A percentile compares a stretch with the other conserved stretches of the same genome.
Conservation (phyloP, 2,888 invertebrate species). For the Buathra laborator region DNA sequence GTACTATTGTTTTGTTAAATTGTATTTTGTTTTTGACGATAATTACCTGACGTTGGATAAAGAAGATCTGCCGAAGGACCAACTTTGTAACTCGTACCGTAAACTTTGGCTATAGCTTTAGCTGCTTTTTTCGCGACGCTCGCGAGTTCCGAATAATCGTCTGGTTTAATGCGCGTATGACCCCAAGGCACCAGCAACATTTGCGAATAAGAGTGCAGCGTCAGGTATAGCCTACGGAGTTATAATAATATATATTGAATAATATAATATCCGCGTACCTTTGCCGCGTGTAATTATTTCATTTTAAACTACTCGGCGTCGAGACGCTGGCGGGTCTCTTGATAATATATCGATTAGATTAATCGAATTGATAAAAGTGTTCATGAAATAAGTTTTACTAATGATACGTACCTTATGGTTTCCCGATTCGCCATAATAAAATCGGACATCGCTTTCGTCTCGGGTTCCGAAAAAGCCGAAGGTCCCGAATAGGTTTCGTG, state of each 20-base stretch:
- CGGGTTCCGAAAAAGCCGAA: conserved; percentile 92
- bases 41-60: conserved; percentile 83
- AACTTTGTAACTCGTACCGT: conserved; percentile 89
- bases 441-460: conserved; percentile 89
- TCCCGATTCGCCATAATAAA: conserved; percentile 87
- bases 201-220: conserved; percentile 89
- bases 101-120: conserved; percentile 87
- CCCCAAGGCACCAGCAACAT: conserved; percentile 89
- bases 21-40: no score
- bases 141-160: conserved; percentile 87
- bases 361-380: not conserved
- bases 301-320: no score
- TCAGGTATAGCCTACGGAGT: conserved; percentile 86
- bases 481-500: conserved; percentile 92
- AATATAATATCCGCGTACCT: not conserved
- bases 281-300: no score
- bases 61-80: conserved; percentile 85
- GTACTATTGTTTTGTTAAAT: not conserved
- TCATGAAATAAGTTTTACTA: not conserved
- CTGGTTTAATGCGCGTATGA: conserved; percentile 85
- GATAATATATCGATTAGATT: not conserved
- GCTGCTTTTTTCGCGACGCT: conserved; percentile 88
- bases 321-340: no score
- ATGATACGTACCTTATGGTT: conserved; percentile 76
- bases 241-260: not conserved